Conservation (phyloP, 2,797 vertebrate genomes). For the Bradypus variegatus region DNA sequence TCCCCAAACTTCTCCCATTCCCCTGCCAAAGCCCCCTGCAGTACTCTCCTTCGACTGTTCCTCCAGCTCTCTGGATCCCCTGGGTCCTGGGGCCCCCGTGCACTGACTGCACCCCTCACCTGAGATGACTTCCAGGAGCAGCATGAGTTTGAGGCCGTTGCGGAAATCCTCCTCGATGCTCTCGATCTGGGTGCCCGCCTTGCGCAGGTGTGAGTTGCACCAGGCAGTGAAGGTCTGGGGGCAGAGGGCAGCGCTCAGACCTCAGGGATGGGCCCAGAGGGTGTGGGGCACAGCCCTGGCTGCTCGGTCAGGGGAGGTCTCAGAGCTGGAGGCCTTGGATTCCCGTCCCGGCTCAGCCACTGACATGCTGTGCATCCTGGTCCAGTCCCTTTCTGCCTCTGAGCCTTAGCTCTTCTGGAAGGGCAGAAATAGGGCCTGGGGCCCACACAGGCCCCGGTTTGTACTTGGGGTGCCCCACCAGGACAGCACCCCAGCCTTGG, state of each 20-base stretch:
- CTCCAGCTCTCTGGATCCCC: background rate
- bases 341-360: background rate
- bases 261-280: background rate
- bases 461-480: background rate
- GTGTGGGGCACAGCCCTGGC: too few species aligned
- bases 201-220: constrained; percentile 93
- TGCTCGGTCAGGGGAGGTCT: background rate
- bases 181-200: constrained; percentile 90
- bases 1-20: background rate
- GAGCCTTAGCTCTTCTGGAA: background rate
- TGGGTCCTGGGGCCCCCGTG: background rate
- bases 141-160: constrained; percentile 91
- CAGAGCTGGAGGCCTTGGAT: background rate
- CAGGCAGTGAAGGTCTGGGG: constrained; percentile 90
- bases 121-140: constrained; percentile 88
- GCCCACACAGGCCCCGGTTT: background rate
- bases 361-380: background rate
- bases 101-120: constrained; percentile 17
- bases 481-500: background rate
- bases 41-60: rapidly evolving
- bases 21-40: background rate
- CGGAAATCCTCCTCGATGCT: constrained; percentile 92
- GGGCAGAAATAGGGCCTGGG: background rate
- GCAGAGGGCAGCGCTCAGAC: background rate
- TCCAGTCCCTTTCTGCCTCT: background rate